These are phyloP conservation scores for Dryas iulia DNA, from an alignment of 1,140 invertebrate species.

Conservation along the genomic window DNA sequence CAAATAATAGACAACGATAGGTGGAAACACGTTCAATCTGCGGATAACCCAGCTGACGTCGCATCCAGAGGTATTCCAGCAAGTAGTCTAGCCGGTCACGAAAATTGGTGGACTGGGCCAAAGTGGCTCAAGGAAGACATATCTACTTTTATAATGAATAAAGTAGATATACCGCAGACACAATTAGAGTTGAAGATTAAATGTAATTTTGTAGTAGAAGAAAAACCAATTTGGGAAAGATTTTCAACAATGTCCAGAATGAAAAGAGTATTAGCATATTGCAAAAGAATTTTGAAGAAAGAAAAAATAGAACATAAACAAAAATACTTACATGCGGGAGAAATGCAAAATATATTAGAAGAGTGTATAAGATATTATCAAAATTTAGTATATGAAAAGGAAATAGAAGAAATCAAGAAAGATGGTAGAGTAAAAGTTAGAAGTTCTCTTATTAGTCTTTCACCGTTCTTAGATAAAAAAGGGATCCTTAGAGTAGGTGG, in stretches of 20 bases:
- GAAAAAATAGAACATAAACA: neutral
- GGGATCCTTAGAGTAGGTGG: slow-evolving; percentile 46
- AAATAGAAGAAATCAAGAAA: slow-evolving; percentile 32
- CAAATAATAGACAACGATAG: slow-evolving; percentile 36
- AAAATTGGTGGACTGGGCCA: slow-evolving; percentile 35
- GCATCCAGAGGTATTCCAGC: slow-evolving; percentile 55
- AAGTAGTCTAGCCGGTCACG: slow-evolving; percentile 15
- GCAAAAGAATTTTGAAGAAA: slow-evolving; percentile 30
- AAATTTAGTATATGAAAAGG: slow-evolving; percentile 22
- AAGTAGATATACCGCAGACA: slow-evolving; percentile 24
- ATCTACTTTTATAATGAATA: slow-evolving; percentile 1
- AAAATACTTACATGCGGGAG: slow-evolving; percentile 15
- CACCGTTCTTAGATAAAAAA: slow-evolving; percentile 44
- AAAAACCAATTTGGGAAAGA: slow-evolving; percentile 26
- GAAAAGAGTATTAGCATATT: slow-evolving; percentile 38
- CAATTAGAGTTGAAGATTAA: slow-evolving; percentile 29
- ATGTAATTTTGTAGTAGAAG: slow-evolving; percentile 16
- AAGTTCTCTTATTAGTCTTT: slow-evolving; percentile 35
- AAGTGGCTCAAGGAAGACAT: slow-evolving; percentile 24
- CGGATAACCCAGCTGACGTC: slow-evolving; percentile 62
- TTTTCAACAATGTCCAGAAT: slow-evolving; percentile 34
- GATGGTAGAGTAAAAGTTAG: slow-evolving; percentile 25
- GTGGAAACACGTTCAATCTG: slow-evolving; percentile 50
- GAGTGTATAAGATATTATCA: slow-evolving; percentile 28
- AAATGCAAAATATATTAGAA: slow-evolving; percentile 27